Conservation (phyloP, 2,888 invertebrate species). For the Orthosia gracilis region DNA sequence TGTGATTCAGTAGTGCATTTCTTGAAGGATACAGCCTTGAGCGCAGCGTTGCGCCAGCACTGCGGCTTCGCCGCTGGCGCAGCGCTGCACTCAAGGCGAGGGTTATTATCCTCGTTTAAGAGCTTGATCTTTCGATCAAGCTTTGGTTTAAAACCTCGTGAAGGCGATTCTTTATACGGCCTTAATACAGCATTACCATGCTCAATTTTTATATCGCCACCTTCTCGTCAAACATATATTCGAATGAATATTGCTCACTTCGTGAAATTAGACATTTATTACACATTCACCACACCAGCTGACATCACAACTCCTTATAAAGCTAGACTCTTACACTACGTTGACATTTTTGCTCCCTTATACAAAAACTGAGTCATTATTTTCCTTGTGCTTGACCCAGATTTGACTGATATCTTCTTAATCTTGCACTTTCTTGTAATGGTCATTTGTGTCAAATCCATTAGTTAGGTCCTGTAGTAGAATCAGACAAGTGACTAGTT, state of each 20-base stretch:
- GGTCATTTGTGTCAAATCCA: neutral
- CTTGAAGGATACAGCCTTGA: too few relatives aligned
- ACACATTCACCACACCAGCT: conserved; percentile 20
- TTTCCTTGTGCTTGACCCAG: conserved; percentile 39
- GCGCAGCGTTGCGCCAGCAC: too few relatives aligned
- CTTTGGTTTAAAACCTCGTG: too few relatives aligned
- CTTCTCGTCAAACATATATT: neutral
- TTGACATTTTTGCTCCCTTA: conserved; percentile 38
- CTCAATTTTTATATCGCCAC: neutral
- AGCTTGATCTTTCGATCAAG: too few relatives aligned
- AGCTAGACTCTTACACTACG: conserved; percentile 43
- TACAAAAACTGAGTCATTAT: conserved; percentile 31
- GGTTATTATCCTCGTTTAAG: too few relatives aligned
- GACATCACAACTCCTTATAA: conserved; percentile 32
- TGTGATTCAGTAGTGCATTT: neutral
- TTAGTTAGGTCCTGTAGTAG: conserved; percentile 3
- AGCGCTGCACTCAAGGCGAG: too few relatives aligned
- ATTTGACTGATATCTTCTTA: conserved; percentile 15
- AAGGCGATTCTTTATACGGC: too few relatives aligned
- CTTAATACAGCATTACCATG: too few relatives aligned
- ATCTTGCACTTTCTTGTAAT: neutral
- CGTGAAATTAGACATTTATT: conserved; percentile 42
- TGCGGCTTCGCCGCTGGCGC: too few relatives aligned
- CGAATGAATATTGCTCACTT: conserved; percentile 1
- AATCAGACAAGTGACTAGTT: neutral